Conservation (phyloP, 2,888 invertebrate species). For the Rhopalosiphum nymphaeae region DNA sequence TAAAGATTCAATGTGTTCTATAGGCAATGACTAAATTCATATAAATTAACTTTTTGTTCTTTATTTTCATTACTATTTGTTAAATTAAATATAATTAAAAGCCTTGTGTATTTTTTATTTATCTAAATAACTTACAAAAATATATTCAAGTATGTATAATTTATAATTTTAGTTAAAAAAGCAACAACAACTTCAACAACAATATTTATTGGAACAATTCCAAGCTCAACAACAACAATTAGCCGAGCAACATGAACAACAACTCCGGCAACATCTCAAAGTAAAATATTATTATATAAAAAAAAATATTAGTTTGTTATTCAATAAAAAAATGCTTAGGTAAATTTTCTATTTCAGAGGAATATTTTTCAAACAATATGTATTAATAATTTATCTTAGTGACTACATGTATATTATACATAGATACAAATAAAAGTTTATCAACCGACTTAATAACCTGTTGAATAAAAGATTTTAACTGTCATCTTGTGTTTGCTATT, state of each 20-base stretch:
- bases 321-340: not conserved
- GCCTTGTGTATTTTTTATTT: not conserved
- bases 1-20: not conserved
- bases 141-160: slow-evolving; percentile 67
- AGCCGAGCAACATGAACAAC: slow-evolving; percentile 90
- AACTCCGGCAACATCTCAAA: slow-evolving; percentile 89
- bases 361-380: not conserved
- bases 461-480: not conserved
- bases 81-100: not conserved
- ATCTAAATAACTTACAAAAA: not conserved
- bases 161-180: slow-evolving; percentile 85
- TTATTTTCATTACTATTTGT: not conserved
- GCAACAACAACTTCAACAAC: slow-evolving; percentile 93
- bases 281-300: slow-evolving; percentile 71
- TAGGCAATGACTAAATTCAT: not conserved
- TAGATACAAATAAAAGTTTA: not conserved
- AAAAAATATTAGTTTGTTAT: not conserved
- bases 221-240: slow-evolving; percentile 92
- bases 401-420: not conserved
- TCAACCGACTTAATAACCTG: not conserved
- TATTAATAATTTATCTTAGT: slow-evolving; percentile 10
- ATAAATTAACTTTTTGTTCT: not conserved
- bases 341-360: not conserved
- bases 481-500: not conserved
- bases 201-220: slow-evolving; percentile 90